Evolutionary conservation across 2,113 vertebrate genomes (phyloP).

Genomic region (Alouatta palliata): DNA sequence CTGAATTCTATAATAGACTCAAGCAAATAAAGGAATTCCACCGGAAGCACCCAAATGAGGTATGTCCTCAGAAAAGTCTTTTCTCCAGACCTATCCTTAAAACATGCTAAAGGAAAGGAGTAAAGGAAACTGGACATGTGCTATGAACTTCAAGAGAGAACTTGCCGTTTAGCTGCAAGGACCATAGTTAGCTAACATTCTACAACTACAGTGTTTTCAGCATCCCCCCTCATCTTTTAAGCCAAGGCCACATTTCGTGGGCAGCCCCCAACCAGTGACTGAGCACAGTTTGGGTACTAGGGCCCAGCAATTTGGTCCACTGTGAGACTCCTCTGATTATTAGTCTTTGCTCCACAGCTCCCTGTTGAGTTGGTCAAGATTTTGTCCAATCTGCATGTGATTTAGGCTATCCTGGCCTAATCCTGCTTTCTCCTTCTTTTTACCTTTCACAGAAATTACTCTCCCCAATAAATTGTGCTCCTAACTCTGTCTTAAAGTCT

Average conservation of each 20-base stretch:
- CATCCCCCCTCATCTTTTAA: neutral
- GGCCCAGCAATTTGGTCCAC: neutral
- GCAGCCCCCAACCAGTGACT: neutral
- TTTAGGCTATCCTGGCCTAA: neutral
- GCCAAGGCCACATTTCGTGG: neutral
- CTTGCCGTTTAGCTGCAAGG: neutral
- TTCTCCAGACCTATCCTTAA: neutral
- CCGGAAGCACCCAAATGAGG: conserved; percentile 98
- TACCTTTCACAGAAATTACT: neutral
- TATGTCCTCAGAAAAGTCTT: conserved; percentile 61
- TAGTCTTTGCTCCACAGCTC: neutral
- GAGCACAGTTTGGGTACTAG: rapidly evolving
- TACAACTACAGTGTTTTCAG: neutral
- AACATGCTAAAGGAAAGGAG: neutral
- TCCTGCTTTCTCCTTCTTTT: neutral
- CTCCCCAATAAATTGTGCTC: neutral
- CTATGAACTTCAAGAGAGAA: neutral
- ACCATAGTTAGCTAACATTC: neutral
- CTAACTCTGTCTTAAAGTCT: conserved; percentile 2
- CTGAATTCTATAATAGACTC: conserved; percentile 97
- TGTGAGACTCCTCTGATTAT: neutral
- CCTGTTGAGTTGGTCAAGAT: neutral
- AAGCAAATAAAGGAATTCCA: conserved; percentile 99
- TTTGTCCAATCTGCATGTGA: neutral
- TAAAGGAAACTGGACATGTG: neutral